Base-by-base conservation (phyloP, 1,140 invertebrate species). In the Drosophila santomea region DNA sequence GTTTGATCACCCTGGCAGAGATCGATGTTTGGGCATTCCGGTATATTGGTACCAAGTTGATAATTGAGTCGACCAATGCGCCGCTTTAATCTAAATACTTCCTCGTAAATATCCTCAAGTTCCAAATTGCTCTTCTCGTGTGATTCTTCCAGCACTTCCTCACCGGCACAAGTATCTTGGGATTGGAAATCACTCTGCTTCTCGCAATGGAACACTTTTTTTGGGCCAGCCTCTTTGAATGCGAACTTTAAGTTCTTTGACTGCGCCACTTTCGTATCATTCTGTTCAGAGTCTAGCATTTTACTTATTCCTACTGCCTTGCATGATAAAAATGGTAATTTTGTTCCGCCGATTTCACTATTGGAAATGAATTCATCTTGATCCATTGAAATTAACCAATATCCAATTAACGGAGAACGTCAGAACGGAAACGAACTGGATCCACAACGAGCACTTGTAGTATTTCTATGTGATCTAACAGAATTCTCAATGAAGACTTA, bases 1-100 rank as follows among this genome's bases (percentile, higher is more conserved):
- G 74, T 0, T 3, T 72, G 2, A 7, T 55, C 38, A 2, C 66
- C 4, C 10, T 48, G 17, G 15, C 79, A 75, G 1, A 17, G 3
- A 39, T 78, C 51, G 0, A 15, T 23, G 4, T 4, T 7, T 1
- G 75, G 75, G 4, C 79, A 82, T 12, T 78, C 59, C 2, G 55
- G 35, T 36, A 47, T 38, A 15, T 55, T 17, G 8, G 74, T 10
- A 1, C 15, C 41, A 3, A 68, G 8, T 2, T 25, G 35, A 1
- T 45, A 38, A 25, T 67, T 56, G 10, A 83, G 48, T 6, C 4
- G 25, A 4, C 52, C 39, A 2, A 82, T 54, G 0, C 38, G 45
- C 0, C 11, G 6, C 28, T 52, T 64, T 0, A 58, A 39, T 12
- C 43, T 20, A 14, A 43, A 3, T 12, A 83, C 17, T 25, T 81